A percentile compares a stretch with the other conserved stretches of the same genome.
These are phyloP conservation scores for Saccostrea glomerata DNA, from an alignment of 1,140 invertebrate species.

Conservation along the genomic window DNA sequence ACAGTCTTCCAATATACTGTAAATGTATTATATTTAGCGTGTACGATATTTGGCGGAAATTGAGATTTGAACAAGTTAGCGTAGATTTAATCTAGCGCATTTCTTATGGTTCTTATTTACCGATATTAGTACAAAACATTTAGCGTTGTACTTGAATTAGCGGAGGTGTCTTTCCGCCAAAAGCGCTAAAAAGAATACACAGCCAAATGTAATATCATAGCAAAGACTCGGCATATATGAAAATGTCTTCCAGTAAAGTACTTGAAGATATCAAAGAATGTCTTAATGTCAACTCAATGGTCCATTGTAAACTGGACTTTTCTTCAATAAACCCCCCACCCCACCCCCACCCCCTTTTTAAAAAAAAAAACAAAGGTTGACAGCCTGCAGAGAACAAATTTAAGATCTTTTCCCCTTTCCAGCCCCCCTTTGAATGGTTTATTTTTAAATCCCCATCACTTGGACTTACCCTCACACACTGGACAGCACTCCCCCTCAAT, in stretches of 20 bases:
- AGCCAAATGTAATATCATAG: too few species aligned
- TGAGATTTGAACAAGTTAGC: too few species aligned
- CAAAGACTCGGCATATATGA: not conserved
- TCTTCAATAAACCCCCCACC: too few species aligned
- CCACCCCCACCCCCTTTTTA: not conserved
- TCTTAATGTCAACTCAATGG: not conserved
- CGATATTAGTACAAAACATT: too few species aligned
- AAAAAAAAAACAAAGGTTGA: not conserved
- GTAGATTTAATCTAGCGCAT: too few species aligned
- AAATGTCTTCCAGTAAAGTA: not conserved
- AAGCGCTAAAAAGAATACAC: too few species aligned
- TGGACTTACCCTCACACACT: conserved; percentile 88
- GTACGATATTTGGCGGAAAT: too few species aligned
- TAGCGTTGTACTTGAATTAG: too few species aligned
- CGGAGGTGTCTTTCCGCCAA: too few species aligned
- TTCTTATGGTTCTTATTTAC: too few species aligned
- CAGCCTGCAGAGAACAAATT: not conserved
- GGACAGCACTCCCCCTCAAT: conserved; percentile 93
- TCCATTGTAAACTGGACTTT: too few species aligned
- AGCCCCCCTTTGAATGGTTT: not conserved
- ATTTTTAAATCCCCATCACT: not conserved
- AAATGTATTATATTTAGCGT: too few species aligned
- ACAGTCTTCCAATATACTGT: not conserved
- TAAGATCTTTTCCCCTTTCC: not conserved
- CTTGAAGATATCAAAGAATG: not conserved